phyloP scores from a whole-genome alignment of 2,113 vertebrate genomes.

The Podiceps cristatus region DNA sequence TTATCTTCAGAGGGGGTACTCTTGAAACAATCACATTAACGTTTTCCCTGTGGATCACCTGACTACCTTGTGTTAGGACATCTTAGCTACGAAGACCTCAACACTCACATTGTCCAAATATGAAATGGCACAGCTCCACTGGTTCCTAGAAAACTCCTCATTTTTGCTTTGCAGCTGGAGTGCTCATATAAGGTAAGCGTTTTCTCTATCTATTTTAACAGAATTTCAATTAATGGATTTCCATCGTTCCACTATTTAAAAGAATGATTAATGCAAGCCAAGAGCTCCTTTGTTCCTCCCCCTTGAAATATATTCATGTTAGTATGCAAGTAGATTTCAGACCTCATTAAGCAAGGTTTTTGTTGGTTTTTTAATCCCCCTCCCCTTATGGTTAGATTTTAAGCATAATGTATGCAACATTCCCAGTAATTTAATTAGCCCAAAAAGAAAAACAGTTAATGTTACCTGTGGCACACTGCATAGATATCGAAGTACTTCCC shows the following conservation, averaged over 20 bases:
- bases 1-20: background rate
- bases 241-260: background rate
- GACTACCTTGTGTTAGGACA: background rate
- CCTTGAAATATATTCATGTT: background rate
- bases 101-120: background rate
- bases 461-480: constrained; percentile 84
- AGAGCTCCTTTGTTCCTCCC: background rate
- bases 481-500: constrained; percentile 88
- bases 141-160: background rate
- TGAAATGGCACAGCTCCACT: background rate
- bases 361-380: background rate
- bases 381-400: background rate
- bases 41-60: background rate
- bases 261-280: background rate
- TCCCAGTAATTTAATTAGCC: background rate
- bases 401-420: background rate
- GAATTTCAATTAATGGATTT: background rate
- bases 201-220: background rate
- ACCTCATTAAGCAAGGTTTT: background rate
- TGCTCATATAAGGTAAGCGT: background rate
- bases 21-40: background rate
- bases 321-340: background rate
- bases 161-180: background rate
- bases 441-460: background rate
- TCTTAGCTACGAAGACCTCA: background rate